A percentile compares a stretch with the other conserved stretches of the same genome.
Evolutionary conservation across 37 sponge, comb jelly and placozoan genomes (phyloP).

Genomic region (Aphrocallistes beatrix): DNA sequence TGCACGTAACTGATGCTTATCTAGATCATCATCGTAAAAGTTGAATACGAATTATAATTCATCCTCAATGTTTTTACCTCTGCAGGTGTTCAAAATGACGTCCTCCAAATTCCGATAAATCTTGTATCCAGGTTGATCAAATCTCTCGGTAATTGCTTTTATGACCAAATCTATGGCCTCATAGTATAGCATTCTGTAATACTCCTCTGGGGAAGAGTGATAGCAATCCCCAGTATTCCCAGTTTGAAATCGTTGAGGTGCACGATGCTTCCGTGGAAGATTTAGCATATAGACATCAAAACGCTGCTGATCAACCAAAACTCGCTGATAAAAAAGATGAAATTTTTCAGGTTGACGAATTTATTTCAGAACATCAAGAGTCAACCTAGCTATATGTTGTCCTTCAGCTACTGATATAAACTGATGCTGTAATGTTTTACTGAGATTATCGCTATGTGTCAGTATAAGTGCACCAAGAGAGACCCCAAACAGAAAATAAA

Average conservation of each 20-base stretch:
- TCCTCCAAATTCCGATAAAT: conserved; percentile 19
- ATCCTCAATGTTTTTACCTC: background rate
- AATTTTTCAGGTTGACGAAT: background rate
- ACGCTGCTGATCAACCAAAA: too few relatives aligned
- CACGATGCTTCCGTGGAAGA: conserved; percentile 22
- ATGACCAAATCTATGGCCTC: conserved; percentile 45
- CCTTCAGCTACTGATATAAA: conserved; percentile 10
- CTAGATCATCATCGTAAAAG: background rate
- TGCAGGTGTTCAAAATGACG: conserved; percentile 14
- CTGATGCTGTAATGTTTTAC: background rate
- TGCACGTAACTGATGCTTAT: background rate
- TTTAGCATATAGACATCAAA: background rate
- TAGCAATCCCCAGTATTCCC: conserved; percentile 22
- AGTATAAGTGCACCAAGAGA: background rate
- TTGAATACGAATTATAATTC: background rate
- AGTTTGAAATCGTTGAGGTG: conserved; percentile 8
- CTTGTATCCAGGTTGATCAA: conserved; percentile 21
- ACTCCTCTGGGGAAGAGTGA: conserved; percentile 33
- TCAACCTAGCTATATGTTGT: background rate
- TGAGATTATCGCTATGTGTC: conserved; percentile 14
- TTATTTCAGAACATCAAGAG: background rate
- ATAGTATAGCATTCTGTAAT: conserved; percentile 44
- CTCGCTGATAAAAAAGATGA: background rate
- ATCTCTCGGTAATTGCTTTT: background rate
- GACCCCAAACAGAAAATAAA: conserved; percentile 39